Conservation (phyloP, 2,888 invertebrate genomes). For the Lumbricus terrestris region DNA sequence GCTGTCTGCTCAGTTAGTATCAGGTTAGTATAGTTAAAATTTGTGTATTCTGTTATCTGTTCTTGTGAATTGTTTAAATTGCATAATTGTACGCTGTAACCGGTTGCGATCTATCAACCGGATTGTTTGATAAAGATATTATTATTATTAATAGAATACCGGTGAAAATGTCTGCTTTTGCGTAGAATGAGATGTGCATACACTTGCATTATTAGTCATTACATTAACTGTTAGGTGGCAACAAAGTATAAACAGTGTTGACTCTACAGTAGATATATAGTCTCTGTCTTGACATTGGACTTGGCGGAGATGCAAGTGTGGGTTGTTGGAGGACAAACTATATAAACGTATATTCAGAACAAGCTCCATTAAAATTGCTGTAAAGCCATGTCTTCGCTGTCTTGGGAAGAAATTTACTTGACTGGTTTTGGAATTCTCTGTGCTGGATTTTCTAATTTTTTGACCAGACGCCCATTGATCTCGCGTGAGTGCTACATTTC, state of each 20-base stretch:
- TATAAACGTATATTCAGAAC: background rate
- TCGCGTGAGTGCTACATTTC: background rate
- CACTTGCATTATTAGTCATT: too few relatives aligned
- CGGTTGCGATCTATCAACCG: too few relatives aligned
- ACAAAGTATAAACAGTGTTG: background rate
- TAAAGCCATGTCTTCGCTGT: constrained; percentile 19
- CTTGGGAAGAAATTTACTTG: background rate
- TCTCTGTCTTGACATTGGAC: background rate
- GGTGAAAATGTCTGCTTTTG: too few relatives aligned
- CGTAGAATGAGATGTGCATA: too few relatives aligned
- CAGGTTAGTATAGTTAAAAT: too few relatives aligned
- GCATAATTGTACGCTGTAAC: too few relatives aligned
- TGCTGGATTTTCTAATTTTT: background rate
- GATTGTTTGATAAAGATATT: too few relatives aligned
- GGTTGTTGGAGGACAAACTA: background rate
- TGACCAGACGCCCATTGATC: background rate
- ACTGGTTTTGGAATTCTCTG: background rate
- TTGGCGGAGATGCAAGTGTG: background rate
- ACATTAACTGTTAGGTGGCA: too few relatives aligned
- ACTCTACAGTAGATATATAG: background rate
- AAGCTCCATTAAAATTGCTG: constrained; percentile 25
- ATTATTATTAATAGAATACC: too few relatives aligned
- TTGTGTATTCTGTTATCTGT: too few relatives aligned
- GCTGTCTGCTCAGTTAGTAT: too few relatives aligned
- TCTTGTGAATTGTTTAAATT: too few relatives aligned